phyloP scores from a whole-genome alignment of 2,888 invertebrate species.

The Noctua janthe region DNA sequence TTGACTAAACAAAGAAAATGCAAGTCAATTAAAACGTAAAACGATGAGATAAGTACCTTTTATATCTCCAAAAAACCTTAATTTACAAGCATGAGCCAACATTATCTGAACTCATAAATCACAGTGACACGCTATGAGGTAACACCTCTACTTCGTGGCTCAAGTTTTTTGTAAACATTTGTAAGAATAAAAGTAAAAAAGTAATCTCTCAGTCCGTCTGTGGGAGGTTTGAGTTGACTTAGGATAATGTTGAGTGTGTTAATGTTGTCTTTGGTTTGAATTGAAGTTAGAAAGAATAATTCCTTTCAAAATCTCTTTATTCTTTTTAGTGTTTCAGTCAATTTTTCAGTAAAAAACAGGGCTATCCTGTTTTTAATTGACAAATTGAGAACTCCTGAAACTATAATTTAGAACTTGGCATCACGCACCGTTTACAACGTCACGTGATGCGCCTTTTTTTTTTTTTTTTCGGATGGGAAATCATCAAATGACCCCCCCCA shows the following conservation, averaged over 20 bases:
- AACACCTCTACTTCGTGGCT: constrained; percentile 38
- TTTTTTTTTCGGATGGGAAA: no score
- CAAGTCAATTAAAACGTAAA: constrained; percentile 37
- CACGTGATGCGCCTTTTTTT: background rate
- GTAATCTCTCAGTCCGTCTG: constrained; percentile 31
- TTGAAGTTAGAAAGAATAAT: background rate
- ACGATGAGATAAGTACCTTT: constrained; percentile 1
- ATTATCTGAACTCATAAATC: constrained; percentile 61
- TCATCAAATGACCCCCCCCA: no score
- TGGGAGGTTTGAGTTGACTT: constrained; percentile 14
- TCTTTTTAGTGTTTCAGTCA: background rate
- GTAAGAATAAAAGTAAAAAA: constrained; percentile 41
- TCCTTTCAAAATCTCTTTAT: background rate
- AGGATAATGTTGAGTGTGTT: constrained; percentile 1
- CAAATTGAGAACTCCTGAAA: background rate
- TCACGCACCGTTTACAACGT: background rate
- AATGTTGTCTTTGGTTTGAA: background rate
- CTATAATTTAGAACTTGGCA: background rate
- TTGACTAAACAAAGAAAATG: background rate
- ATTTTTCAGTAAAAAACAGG: no score
- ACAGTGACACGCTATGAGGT: constrained; percentile 50
- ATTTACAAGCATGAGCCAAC: constrained; percentile 59
- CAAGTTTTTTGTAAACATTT: constrained; percentile 45
- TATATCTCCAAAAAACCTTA: constrained; percentile 36
- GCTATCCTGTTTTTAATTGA: background rate